These are phyloP conservation scores for Periphyllus acericola DNA, from an alignment of 2,888 invertebrate species.

Conservation along the genomic window DNA sequence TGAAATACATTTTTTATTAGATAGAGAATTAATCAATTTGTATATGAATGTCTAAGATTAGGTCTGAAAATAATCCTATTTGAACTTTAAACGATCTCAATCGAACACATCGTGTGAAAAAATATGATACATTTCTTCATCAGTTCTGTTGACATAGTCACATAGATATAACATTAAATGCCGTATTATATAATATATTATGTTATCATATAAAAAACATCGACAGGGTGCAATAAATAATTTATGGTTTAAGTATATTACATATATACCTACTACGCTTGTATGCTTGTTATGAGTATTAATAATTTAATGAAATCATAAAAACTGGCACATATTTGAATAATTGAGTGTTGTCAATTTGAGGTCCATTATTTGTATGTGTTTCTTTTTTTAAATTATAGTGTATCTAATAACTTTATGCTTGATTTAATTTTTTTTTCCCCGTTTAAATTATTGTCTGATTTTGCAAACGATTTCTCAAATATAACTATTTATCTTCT, in stretches of 20 bases:
- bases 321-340: background rate
- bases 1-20: background rate
- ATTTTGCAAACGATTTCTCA: constrained; percentile 21
- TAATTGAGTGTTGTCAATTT: constrained; percentile 17
- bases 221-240: background rate
- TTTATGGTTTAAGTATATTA: background rate
- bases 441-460: background rate
- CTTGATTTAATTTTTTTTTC: constrained; percentile 11
- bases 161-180: no score
- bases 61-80: background rate
- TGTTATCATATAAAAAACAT: background rate
- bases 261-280: background rate
- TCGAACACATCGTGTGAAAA: background rate
- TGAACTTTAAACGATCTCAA: background rate
- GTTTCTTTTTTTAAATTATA: background rate
- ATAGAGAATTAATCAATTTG: background rate
- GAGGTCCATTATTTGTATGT: background rate
- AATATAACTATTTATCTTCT: background rate
- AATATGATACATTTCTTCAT: background rate
- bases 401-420: constrained; percentile 22
- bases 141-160: background rate
- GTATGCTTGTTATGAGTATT: background rate
- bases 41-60: background rate
- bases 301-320: background rate
- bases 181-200: background rate